Evolutionary conservation across 2,888 invertebrate species (phyloP), one percentile per base, ranked within the genome.

Genomic region (Blomia tropicalis): DNA sequence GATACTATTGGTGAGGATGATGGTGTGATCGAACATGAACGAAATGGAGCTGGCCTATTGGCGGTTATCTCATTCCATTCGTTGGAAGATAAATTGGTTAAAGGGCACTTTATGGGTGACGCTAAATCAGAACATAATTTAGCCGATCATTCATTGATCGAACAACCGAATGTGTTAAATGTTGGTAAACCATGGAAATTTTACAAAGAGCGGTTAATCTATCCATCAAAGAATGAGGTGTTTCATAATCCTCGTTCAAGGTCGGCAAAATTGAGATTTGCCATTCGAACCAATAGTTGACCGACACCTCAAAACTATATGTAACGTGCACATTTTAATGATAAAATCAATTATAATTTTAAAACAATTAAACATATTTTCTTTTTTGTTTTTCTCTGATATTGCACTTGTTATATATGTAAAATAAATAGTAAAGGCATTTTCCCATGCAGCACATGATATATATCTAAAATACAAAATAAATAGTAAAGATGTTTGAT

Each of bases 1-100:
- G 17, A 53, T 14, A 19, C 47, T 22, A 14, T 17, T 1, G n/a
- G 27, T 27, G 30, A 60, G 2, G 41, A 43, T n/a, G 29, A 44
- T 22, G 30, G 22, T 17, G 22, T 32, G 5, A 53, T 43, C 25
- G 30, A 41, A 1, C 43, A 60, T 5, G 27, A 60, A 23, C 25
- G 51, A 4, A 29, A 47, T 11, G 30, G 43, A 22, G 47, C 32
- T 5, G 93, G 93, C 0, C 78, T 82, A 64, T 73, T 93, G 64
- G 82, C 87, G 0, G 83, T 86, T 0, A 80, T 95, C 43, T 82
- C 88, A 17, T 95, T 93, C 73, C 92, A 93, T 75, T 91, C 91
- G 0, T 76, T 92, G 27, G 92, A 95, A 77, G 95, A 95, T 73
- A 85, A 85, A 0, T 85, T 95, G 66, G 84, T 93, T 0, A 95